Percentiles rank a stretch among this genome's conserved stretches.
Evolutionary conservation across 2,113 vertebrate species (phyloP).

Genomic region (Gasterosteus nipponicus): DNA sequence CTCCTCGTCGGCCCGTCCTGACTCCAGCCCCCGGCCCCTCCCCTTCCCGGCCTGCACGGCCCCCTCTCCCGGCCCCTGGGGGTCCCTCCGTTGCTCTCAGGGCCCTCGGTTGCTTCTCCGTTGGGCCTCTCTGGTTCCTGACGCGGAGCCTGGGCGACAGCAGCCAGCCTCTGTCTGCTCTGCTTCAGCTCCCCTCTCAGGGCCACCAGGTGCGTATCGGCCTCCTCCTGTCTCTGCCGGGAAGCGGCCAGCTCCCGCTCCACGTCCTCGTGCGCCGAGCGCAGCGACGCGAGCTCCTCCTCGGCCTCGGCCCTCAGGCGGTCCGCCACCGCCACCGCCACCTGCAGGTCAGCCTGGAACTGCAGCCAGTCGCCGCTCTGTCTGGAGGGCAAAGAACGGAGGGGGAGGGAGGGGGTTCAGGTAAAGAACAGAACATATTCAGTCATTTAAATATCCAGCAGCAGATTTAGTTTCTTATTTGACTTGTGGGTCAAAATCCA

Average conservation of each 20-base stretch:
- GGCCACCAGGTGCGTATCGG: conserved; percentile 67
- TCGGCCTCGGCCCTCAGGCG: conserved; percentile 81
- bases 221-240: conserved; percentile 69
- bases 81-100: conserved; percentile 42
- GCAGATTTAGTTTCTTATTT: background rate
- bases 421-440: background rate
- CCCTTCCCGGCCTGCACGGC: conserved; percentile 26
- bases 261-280: conserved; percentile 62
- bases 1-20: conserved; percentile 46
- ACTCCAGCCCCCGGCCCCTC: conserved; percentile 34
- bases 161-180: conserved; percentile 61
- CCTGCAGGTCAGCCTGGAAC: conserved; percentile 86
- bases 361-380: conserved; percentile 83
- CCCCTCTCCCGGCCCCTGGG: conserved; percentile 57
- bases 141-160: conserved; percentile 21
- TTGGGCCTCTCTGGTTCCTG: conserved; percentile 42
- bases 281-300: conserved; percentile 73
- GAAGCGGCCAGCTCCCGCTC: conserved; percentile 71
- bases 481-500: background rate
- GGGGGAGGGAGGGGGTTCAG: background rate
- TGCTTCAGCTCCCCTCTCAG: conserved; percentile 73
- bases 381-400: conserved; percentile 56
- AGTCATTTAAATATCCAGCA: background rate
- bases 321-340: conserved; percentile 84
- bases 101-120: conserved; percentile 11